Base-by-base conservation (phyloP, 2,888 invertebrate species). In the Papilio demoleus region DNA sequence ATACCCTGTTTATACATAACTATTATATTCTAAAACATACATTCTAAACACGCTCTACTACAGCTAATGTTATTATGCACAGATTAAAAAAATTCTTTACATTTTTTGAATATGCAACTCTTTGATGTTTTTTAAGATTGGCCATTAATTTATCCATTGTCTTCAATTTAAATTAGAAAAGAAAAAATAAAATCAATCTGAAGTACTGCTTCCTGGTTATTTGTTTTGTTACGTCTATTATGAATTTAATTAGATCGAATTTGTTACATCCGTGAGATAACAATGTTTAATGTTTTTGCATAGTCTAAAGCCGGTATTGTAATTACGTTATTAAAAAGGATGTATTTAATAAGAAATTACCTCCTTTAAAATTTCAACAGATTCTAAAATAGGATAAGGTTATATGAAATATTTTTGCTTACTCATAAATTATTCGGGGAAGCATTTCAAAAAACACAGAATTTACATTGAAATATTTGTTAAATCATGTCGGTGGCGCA, bases 71-170 rank as follows among this genome's bases (percentile, higher is more conserved):
- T 22, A 62, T 42, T 45, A 62, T 45, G 8, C 22, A 56, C 61
- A 67, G 56, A 61, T 56, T 56, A 67, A 38, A 67, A 47, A 67
- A 27, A 67, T 53, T 67, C 67, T 53, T 53, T 59, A 65, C 60
- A 71, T 71, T 68, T 65, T 67, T 50, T 8, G 4, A 8, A 9
- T 19, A 34, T 38, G 56, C 61, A 50, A 63, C 65, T 56, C 38
- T 34, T 34, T 70, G n/a, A n/a, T 0, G n/a, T 19, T 53, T 47
- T 27, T 27, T 53, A 50, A 27, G 24, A 50, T 14, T 27, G 27
- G 24, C 53, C 53, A 53, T 27, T 27, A 8, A 53, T 19, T n/a
- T n/a, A 27, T 53, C 4, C 47, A 47, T 47, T 1, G 4, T 47
- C 22, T 47, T 45, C 17, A 19, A 19, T 45, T 1, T 9, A 45